phyloP scores from a whole-genome alignment of 2,888 invertebrate genomes.

The Odontothrips loti region DNA sequence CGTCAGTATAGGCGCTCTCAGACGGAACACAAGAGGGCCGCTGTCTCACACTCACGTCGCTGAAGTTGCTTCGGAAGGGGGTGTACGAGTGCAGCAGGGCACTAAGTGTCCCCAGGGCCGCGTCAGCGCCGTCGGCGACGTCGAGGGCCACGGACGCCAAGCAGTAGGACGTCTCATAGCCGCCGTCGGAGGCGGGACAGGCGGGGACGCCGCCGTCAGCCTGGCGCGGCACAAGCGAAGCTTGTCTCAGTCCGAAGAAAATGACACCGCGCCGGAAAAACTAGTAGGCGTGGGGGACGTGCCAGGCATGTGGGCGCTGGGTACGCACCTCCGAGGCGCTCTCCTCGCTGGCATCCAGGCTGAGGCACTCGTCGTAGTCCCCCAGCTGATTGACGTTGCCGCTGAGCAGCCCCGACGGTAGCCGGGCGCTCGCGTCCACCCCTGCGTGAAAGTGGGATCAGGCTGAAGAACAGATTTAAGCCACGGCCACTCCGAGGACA shows the following conservation, averaged over 20 bases:
- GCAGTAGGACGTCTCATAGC: constrained; percentile 55
- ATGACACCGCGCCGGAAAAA: no score
- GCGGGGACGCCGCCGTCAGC: neutral
- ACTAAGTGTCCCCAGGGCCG: constrained; percentile 40
- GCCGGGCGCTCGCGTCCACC: constrained; percentile 65
- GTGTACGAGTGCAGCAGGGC: neutral
- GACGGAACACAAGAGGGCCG: no score
- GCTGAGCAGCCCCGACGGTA: constrained; percentile 60
- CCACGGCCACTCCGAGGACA: no score
- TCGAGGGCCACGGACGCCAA: constrained; percentile 57
- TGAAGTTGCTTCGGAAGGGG: neutral
- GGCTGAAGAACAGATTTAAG: no score
- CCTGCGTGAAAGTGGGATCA: constrained; percentile 49
- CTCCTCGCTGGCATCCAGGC: constrained; percentile 29
- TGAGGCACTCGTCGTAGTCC: constrained; percentile 63
- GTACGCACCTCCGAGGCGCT: no score
- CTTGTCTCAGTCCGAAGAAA: no score
- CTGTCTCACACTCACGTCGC: neutral
- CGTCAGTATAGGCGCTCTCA: no score
- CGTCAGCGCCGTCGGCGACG: constrained; percentile 45
- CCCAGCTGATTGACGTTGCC: constrained; percentile 67
- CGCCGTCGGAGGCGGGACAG: neutral
- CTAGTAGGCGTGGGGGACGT: no score
- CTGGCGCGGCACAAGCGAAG: neutral
- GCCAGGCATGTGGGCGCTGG: no score